Percentiles rank a stretch among this genome's conserved stretches.
These are phyloP conservation scores for Cisticola juncidis DNA, from an alignment of 2,113 vertebrate species.

Conservation along the genomic window DNA sequence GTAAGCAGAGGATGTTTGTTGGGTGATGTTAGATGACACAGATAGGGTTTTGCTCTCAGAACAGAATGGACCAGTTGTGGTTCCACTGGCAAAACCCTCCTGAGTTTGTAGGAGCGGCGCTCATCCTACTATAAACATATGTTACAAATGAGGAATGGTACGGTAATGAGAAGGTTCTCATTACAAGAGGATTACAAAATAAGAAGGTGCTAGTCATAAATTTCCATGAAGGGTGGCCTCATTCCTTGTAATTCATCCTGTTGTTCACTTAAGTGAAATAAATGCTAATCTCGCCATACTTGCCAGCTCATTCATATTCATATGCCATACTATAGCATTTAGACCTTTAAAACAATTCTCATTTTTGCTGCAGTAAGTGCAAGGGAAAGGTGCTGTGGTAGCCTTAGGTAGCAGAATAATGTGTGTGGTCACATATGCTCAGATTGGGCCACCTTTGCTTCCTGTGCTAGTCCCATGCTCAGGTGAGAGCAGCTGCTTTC, in stretches of 20 bases:
- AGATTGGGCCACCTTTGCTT: not conserved
- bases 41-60: not conserved
- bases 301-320: conserved; percentile 48
- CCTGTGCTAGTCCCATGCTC: not conserved
- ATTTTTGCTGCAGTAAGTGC: not conserved
- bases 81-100: not conserved
- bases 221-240: conserved; percentile 54
- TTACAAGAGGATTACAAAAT: conserved; percentile 60
- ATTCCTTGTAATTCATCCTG: conserved; percentile 54
- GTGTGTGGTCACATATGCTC: not conserved
- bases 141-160: not conserved
- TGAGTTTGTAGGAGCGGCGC: not conserved
- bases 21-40: not conserved
- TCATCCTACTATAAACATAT: not conserved
- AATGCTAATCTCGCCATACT: conserved; percentile 22
- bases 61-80: not conserved
- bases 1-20: not conserved
- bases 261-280: conserved; percentile 65
- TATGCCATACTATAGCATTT: not conserved
- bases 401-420: not conserved
- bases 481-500: not conserved
- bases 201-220: conserved; percentile 48
- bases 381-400: not conserved
- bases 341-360: conserved; percentile 31
- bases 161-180: conserved; percentile 13